phyloP scores from a whole-genome alignment of 2,797 vertebrate genomes.

The Esox lucius region DNA sequence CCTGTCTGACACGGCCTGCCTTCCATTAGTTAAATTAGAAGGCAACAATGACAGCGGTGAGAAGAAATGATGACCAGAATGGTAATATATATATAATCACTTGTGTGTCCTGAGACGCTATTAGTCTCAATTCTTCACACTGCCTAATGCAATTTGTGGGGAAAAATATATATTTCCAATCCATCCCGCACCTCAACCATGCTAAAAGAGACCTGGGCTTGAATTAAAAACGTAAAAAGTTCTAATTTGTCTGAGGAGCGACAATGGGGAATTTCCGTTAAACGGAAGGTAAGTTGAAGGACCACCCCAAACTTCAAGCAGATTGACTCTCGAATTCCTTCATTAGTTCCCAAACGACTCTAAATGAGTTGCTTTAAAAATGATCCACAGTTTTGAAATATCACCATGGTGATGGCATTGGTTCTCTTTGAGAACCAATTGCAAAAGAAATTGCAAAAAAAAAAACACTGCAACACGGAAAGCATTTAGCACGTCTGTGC shows the following conservation, averaged over 20 bases:
- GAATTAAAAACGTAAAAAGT: slow-evolving; percentile 20
- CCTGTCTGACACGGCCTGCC: slow-evolving; percentile 36
- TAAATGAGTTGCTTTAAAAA: slow-evolving; percentile 47
- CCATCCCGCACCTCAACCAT: slow-evolving; percentile 11
- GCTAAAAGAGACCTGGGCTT: slow-evolving; percentile 10
- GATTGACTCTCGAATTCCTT: slow-evolving; percentile 31
- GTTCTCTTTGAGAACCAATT: slow-evolving; percentile 54
- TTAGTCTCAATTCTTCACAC: slow-evolving; percentile 36
- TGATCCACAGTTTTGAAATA: slow-evolving; percentile 42
- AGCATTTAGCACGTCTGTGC: slow-evolving; percentile 40
- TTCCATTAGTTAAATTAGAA: slow-evolving; percentile 57
- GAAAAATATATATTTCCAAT: slow-evolving; percentile 37
- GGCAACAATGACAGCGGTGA: slow-evolving; percentile 38
- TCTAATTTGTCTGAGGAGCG: slow-evolving; percentile 24
- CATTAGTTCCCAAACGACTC: slow-evolving; percentile 33
- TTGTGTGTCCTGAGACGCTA: slow-evolving; percentile 27
- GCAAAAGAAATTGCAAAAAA: slow-evolving; percentile 11
- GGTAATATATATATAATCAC: slow-evolving; percentile 46
- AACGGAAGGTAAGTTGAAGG: slow-evolving; percentile 16
- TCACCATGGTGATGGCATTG: slow-evolving; percentile 52
- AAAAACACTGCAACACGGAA: neutral
- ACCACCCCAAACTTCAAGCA: slow-evolving; percentile 23
- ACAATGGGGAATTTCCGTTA: slow-evolving; percentile 15
- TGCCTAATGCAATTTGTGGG: slow-evolving; percentile 42
- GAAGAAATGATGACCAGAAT: slow-evolving; percentile 29